A percentile compares a stretch with the other conserved stretches of the same genome.
These are phyloP conservation scores for Drosophila jambulina DNA, from an alignment of 1,140 invertebrate genomes.

Conservation along the genomic window DNA sequence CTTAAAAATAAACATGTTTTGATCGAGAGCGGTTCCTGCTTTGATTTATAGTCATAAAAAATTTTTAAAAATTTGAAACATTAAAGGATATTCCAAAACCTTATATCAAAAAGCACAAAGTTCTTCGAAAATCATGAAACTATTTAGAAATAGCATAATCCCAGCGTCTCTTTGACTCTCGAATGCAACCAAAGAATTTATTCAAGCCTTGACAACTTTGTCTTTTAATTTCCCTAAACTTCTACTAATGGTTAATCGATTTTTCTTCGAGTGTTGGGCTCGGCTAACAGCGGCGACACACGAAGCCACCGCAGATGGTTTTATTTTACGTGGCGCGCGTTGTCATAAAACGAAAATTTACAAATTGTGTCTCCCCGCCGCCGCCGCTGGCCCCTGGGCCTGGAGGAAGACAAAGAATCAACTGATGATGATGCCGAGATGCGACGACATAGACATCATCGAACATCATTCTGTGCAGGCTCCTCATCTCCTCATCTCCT, in stretches of 20 bases:
- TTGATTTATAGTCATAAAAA: too few species aligned
- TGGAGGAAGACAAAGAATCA: conserved; percentile 69
- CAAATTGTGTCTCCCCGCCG: conserved; percentile 72
- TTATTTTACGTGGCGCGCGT: conserved; percentile 67
- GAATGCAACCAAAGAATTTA: not conserved
- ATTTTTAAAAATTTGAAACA: too few species aligned
- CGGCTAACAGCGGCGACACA: conserved; percentile 29
- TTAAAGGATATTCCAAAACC: too few species aligned
- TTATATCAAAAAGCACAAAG: too few species aligned
- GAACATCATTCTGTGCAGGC: conserved; percentile 47
- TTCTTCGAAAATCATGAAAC: too few species aligned
- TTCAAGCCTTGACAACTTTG: not conserved
- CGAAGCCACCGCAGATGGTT: conserved; percentile 48
- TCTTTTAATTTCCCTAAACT: not conserved
- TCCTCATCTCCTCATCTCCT: conserved; percentile 2
- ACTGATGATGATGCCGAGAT: conserved; percentile 56
- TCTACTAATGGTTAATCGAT: not conserved
- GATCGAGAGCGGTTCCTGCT: too few species aligned
- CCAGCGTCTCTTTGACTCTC: not conserved
- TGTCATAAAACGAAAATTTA: conserved; percentile 84
- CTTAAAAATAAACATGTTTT: too few species aligned
- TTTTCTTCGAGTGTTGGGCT: conserved; percentile 49
- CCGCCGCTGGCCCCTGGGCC: not conserved
- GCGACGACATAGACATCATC: conserved; percentile 79
- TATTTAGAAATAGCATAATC: too few species aligned